A percentile compares a stretch with the other conserved stretches of the same genome.
Conservation (phyloP, 23 tunicate genomes). For the Ascidia mentula region DNA sequence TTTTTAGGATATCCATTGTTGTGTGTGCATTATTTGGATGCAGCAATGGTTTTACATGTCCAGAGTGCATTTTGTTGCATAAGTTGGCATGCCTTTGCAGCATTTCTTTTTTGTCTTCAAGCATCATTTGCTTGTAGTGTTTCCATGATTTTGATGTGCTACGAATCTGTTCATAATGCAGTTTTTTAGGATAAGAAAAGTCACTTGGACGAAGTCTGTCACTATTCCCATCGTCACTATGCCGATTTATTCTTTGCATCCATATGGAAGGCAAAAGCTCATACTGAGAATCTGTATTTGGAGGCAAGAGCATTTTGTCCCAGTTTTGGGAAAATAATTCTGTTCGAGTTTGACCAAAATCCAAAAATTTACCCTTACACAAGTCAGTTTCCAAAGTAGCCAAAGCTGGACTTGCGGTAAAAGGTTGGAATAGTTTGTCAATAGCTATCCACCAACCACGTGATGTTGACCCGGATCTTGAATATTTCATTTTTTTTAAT, state of each 20-base stretch:
- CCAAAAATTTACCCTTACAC: not conserved
- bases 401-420: no score
- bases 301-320: not conserved
- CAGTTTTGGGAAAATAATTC: not conserved
- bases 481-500: no score
- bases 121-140: conserved; percentile 37
- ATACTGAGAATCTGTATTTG: not conserved
- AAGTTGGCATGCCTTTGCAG: conserved; percentile 5
- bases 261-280: not conserved
- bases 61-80: conserved; percentile 25
- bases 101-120: conserved; percentile 8
- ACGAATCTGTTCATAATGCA: conserved; percentile 19
- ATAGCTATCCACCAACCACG: no score
- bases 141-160: conserved; percentile 49
- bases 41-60: conserved; percentile 52
- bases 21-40: conserved; percentile 27
- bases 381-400: no score
- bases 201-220: not conserved
- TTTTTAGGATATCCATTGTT: not conserved
- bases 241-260: not conserved
- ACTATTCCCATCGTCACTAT: not conserved
- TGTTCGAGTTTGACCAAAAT: not conserved
- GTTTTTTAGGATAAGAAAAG: conserved; percentile 37
- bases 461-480: no score
- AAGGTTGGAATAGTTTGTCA: no score